A percentile compares a stretch with the other conserved stretches of the same genome.
These are phyloP conservation scores for Callocephalon fimbriatum DNA, from an alignment of 2,113 vertebrate species.

Conservation along the genomic window DNA sequence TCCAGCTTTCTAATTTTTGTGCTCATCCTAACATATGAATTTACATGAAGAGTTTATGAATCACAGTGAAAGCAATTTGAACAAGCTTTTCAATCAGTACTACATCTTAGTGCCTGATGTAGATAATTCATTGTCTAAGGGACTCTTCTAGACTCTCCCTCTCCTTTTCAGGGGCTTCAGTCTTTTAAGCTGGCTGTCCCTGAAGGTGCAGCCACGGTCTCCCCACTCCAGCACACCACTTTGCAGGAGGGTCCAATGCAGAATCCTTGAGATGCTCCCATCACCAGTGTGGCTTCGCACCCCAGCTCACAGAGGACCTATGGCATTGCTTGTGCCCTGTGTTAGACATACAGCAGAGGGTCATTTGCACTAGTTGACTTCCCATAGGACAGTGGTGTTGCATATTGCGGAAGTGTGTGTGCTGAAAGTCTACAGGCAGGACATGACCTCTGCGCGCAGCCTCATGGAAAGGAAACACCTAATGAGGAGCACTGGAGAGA, in stretches of 20 bases:
- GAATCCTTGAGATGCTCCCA: accelerated
- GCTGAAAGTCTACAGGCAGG: neutral
- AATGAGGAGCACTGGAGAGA: neutral
- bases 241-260: accelerated
- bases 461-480: neutral
- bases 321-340: neutral
- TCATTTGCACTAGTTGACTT: neutral
- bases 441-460: neutral
- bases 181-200: neutral
- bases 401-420: accelerated
- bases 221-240: neutral
- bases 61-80: conserved; percentile 76
- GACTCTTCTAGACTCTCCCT: conserved; percentile 40
- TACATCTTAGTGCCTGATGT: conserved; percentile 73
- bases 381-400: neutral
- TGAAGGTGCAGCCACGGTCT: neutral
- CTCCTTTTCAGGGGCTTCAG: neutral
- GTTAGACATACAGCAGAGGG: neutral
- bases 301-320: neutral
- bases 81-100: conserved; percentile 78
- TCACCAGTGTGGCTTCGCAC: accelerated
- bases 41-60: conserved; percentile 81
- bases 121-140: conserved; percentile 69
- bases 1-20: conserved; percentile 77
- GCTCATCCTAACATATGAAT: conserved; percentile 75